Conservation (phyloP, 2,113 vertebrate species). For the Myotis lucifugus region DNA sequence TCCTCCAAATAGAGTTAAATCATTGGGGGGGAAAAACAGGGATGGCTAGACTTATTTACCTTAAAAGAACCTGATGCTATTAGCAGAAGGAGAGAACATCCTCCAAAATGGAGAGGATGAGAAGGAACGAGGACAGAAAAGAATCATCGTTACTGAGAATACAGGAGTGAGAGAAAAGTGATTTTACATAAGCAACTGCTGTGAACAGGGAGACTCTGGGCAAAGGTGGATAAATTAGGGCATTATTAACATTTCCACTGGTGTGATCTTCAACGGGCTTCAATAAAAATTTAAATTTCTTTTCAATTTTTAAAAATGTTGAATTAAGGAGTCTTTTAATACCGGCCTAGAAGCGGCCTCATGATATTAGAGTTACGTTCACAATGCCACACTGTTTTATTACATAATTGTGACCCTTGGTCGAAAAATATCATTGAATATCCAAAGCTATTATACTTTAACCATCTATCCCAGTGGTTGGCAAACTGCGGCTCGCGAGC, state of each 20-base stretch:
- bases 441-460: slow-evolving; percentile 8
- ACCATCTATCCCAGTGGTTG: not conserved
- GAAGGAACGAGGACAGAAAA: not conserved
- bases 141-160: not conserved
- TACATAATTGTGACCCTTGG: not conserved
- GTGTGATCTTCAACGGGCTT: not conserved
- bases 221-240: not conserved
- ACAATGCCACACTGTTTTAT: not conserved
- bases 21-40: not conserved
- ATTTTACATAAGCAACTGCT: not conserved
- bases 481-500: no score
- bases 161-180: not conserved
- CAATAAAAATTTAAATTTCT: not conserved
- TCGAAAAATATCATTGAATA: not conserved
- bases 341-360: not conserved
- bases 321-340: not conserved
- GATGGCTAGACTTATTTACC: not conserved
- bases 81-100: not conserved
- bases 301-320: not conserved
- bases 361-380: not conserved
- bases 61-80: not conserved
- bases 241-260: not conserved
- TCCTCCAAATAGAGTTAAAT: not conserved
- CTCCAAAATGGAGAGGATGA: not conserved
- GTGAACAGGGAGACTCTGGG: not conserved